Conservation (phyloP, 2,888 invertebrate genomes). For the Dicycla oo region DNA sequence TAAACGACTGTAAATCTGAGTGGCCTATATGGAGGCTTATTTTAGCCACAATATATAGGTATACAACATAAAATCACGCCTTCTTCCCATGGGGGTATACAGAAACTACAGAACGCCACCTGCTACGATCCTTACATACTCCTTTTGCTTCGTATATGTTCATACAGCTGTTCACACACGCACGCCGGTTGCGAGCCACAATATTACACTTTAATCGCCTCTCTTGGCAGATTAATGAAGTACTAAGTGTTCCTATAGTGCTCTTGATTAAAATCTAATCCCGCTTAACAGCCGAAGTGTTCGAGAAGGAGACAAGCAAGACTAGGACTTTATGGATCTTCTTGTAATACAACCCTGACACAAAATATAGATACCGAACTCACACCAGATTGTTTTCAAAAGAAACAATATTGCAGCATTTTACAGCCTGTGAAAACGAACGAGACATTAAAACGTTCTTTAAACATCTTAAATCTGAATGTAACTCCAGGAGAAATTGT, state of each 20-base stretch:
- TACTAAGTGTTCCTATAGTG: background rate
- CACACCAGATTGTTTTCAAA: background rate
- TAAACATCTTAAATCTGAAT: slow-evolving; percentile 9
- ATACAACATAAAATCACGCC: too few species aligned
- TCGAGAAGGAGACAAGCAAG: background rate
- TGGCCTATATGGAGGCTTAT: background rate
- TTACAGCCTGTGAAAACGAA: background rate
- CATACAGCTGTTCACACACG: too few species aligned
- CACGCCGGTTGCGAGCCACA: too few species aligned
- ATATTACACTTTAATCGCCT: background rate
- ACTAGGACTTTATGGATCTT: background rate
- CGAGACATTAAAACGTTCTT: slow-evolving; percentile 2
- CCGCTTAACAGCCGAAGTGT: background rate
- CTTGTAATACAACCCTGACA: background rate
- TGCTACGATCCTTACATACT: too few species aligned
- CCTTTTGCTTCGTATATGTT: too few species aligned
- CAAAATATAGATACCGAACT: background rate
- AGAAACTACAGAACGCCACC: too few species aligned
- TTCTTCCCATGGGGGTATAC: too few species aligned
- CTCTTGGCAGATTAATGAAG: background rate
- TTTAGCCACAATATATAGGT: background rate
- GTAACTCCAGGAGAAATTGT: background rate
- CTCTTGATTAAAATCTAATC: background rate
- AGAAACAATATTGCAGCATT: background rate
- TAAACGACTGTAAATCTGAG: background rate